Evolutionary conservation across 2,797 vertebrate species (phyloP).

Genomic region (Gila robusta): DNA sequence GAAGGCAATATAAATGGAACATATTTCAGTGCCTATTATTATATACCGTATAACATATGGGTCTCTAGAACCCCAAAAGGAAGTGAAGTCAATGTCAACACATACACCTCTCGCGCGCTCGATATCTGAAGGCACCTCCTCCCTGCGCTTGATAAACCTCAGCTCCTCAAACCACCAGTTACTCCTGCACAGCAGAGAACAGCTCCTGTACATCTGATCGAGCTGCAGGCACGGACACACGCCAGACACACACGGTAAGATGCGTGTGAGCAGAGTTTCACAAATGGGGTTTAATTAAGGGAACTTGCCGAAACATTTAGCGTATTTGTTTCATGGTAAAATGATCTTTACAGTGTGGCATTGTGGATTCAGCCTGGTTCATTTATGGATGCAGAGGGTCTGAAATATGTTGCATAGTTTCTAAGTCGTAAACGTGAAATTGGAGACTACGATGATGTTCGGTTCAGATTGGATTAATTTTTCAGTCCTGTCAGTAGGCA

Average conservation of each 20-base stretch:
- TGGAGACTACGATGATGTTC: slow-evolving; percentile 3
- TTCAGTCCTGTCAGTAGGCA: neutral
- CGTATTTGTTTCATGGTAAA: neutral
- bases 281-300: neutral
- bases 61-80: neutral
- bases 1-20: neutral
- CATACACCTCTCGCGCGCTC: neutral
- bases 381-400: neutral
- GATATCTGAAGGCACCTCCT: slow-evolving; percentile 45
- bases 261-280: neutral
- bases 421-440: neutral
- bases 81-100: neutral
- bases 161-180: slow-evolving; percentile 28
- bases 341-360: neutral
- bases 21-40: neutral
- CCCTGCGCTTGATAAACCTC: slow-evolving; percentile 43
- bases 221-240: neutral
- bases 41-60: too few species aligned
- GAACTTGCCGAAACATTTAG: slow-evolving; percentile 22
- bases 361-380: neutral
- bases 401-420: slow-evolving; percentile 19
- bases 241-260: slow-evolving; percentile 29
- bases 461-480: neutral
- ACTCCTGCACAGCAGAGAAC: neutral
- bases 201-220: neutral